phyloP scores from a whole-genome alignment of 2,113 vertebrate species.

The Apaloderma vittatum region DNA sequence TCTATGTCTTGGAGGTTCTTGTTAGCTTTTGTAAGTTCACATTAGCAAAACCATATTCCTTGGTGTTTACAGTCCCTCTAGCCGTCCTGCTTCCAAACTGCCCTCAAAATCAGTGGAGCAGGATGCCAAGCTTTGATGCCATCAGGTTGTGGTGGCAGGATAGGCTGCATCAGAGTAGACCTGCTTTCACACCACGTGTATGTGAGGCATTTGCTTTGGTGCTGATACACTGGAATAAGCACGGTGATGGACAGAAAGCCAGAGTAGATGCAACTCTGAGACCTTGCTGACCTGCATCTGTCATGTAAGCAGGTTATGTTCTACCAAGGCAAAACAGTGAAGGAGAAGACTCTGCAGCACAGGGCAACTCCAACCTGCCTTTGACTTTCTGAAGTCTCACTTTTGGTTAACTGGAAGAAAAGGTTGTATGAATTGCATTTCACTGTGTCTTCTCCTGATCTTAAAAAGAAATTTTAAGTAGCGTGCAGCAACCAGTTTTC shows the following conservation, averaged over 20 bases:
- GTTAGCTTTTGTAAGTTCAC: not conserved
- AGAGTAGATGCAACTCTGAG: not conserved
- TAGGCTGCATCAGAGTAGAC: not conserved
- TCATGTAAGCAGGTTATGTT: not conserved
- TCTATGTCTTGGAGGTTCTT: not conserved
- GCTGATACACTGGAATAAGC: not conserved
- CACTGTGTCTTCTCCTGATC: not conserved
- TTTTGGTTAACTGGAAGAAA: not conserved
- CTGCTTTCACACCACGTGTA: fast-evolving
- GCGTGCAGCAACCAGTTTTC: not conserved
- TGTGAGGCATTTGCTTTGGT: not conserved
- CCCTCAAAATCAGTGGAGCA: not conserved
- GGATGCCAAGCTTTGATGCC: fast-evolving
- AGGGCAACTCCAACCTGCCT: not conserved
- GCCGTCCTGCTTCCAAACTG: not conserved
- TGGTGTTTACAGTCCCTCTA: fast-evolving
- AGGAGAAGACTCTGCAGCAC: not conserved
- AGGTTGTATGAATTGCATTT: not conserved
- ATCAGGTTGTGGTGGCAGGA: fast-evolving
- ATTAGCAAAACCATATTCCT: not conserved
- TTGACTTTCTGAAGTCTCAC: not conserved
- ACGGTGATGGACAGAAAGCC: not conserved
- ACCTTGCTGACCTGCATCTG: not conserved
- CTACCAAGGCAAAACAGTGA: not conserved
- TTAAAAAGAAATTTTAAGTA: not conserved